phyloP scores from a whole-genome alignment of 2,113 vertebrate species.

The Panthera leo region DNA sequence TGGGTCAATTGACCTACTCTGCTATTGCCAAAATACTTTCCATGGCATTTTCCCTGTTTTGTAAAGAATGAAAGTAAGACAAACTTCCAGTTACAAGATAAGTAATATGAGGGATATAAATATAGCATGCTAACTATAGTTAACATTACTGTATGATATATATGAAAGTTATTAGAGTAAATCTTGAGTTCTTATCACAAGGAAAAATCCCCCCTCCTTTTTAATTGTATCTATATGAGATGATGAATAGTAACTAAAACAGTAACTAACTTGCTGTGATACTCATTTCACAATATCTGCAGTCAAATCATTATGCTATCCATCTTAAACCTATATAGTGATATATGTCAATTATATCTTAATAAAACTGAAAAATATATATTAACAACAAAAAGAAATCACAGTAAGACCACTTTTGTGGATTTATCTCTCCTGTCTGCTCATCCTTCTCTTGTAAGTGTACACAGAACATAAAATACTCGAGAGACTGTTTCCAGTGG shows the following conservation, averaged over 20 bases:
- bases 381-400: background rate
- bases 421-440: background rate
- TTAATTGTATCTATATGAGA: background rate
- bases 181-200: background rate
- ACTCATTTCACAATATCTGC: background rate
- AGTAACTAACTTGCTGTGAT: background rate
- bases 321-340: background rate
- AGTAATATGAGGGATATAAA: background rate
- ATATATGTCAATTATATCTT: background rate
- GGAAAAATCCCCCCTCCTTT: background rate
- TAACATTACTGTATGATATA: background rate
- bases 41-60: background rate
- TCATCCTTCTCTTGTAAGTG: background rate
- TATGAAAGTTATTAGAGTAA: background rate
- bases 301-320: background rate
- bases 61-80: background rate
- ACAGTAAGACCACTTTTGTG: background rate
- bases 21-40: background rate
- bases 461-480: background rate
- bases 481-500: background rate
- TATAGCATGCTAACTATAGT: background rate
- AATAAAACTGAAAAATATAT: background rate
- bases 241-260: background rate
- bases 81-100: background rate
- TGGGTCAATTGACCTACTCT: background rate